These are phyloP conservation scores for Pantherophis vulpinus DNA, from an alignment of 2,797 vertebrate species.

Conservation along the genomic window DNA sequence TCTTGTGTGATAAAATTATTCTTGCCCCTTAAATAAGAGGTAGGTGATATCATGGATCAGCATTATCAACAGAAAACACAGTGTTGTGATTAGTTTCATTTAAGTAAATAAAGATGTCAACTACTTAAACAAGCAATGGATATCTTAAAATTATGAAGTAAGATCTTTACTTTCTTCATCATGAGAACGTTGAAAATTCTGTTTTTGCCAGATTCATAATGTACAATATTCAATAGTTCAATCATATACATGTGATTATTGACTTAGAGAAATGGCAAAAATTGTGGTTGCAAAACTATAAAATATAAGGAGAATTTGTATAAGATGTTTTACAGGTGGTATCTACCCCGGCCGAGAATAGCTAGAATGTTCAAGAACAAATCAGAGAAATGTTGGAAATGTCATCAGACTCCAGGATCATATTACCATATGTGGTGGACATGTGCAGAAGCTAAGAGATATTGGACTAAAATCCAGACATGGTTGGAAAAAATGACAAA, in stretches of 20 bases:
- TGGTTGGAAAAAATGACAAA: no score
- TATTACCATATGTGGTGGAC: no score
- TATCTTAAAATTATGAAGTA: neutral
- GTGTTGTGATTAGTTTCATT: neutral
- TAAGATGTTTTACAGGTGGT: no score
- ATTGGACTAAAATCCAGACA: no score
- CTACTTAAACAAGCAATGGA: neutral
- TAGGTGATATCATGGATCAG: neutral
- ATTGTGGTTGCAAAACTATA: no score
- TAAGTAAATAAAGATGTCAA: neutral
- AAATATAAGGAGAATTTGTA: no score
- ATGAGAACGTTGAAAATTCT: neutral
- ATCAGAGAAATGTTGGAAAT: no score
- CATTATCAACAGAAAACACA: neutral
- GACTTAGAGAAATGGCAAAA: no score
- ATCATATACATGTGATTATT: neutral
- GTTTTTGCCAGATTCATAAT: neutral
- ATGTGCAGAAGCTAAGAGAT: no score
- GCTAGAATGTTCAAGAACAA: no score
- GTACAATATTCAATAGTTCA: neutral
- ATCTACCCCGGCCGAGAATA: no score
- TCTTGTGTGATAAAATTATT: neutral
- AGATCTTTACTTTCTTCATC: neutral
- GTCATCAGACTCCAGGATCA: no score
- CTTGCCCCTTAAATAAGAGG: neutral